Evolutionary conservation across 2,888 invertebrate species (phyloP).

Genomic region (Diadegma fenestrale): DNA sequence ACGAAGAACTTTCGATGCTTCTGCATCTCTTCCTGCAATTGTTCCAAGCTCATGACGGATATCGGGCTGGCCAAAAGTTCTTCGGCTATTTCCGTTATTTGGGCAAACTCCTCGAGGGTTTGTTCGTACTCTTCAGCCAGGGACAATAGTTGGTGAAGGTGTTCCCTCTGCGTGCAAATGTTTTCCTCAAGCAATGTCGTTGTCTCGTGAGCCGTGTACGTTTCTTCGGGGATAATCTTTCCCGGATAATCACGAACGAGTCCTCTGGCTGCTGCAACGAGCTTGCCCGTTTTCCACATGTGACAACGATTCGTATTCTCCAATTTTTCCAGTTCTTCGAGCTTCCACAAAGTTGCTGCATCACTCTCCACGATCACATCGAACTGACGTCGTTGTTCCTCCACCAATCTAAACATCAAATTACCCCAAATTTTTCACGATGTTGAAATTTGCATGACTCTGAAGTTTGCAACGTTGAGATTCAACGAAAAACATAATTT

Average conservation of each 20-base stretch:
- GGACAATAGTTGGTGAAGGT: conserved; percentile 90
- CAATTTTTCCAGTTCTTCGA: conserved; percentile 89
- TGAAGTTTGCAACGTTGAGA: too few species aligned
- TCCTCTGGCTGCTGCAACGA: conserved; percentile 88
- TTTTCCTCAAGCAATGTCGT: conserved; percentile 90
- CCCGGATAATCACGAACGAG: conserved; percentile 90
- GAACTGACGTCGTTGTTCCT: conserved; percentile 84
- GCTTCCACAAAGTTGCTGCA: conserved; percentile 88
- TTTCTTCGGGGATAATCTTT: conserved; percentile 89
- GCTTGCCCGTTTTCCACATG: conserved; percentile 87
- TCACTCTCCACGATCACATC: conserved; percentile 88
- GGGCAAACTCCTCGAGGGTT: conserved; percentile 93
- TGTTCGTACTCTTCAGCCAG: conserved; percentile 95
- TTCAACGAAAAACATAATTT: too few species aligned
- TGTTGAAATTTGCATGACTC: too few species aligned
- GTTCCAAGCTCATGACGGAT: conserved; percentile 90
- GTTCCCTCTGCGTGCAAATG: conserved; percentile 90
- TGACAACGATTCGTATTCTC: conserved; percentile 89
- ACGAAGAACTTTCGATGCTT: conserved; percentile 96
- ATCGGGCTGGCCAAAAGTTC: conserved; percentile 92
- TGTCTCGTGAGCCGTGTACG: conserved; percentile 89
- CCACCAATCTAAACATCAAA: conserved; percentile 76
- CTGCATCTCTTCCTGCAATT: conserved; percentile 95
- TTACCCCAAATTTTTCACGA: too few species aligned
- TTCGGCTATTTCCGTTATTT: conserved; percentile 94